Base-by-base conservation (phyloP, 2,113 vertebrate genomes). In the Pelusios castaneus region DNA sequence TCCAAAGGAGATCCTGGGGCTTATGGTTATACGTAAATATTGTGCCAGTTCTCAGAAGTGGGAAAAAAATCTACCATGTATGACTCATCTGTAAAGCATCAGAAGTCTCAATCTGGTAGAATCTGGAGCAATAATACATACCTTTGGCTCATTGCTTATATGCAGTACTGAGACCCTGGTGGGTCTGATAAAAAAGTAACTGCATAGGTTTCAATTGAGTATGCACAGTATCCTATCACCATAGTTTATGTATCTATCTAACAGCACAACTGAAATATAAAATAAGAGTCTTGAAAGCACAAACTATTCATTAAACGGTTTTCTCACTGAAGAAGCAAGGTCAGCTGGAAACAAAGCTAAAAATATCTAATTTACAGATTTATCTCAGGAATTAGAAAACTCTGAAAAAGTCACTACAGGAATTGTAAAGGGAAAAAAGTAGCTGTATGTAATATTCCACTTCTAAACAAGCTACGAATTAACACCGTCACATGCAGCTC, bases 101-200 rank as follows among this genome's bases (percentile, higher is more conserved):
- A 29, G 25, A 34, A 24, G 34, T 54, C 43, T 17, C 5, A 77
- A 29, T 86, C 54, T 27, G 31, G 29, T 85, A 67, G 9, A 67
- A 34, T n/a, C 19, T 67, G 34, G 24, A 21, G 63, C n/a, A 67
- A 67, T 21, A 67, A 67, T 67, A 38, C 17, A n/a, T 4, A 67
- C 6, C 60, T 63, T 63, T 63, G 31, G 58, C 34, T 63, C 31
- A 63, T 19, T 63, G 16, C 14, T 63, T 63, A n/a, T 19, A 63
- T 63, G 13, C 34, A n/a, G 60, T 63, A 63, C 19, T 63, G 31
- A 63, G 31, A 63, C 60, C 34, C 14, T 63, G 17, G 77, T 0
- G 4, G 17, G 14, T 14, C 1, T 14, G 54, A 29, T 81, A 52
- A 1, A 0, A 6, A 56, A 47, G 2, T 56, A 89, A 55, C 24